A percentile compares a stretch with the other conserved stretches of the same genome.
These are phyloP conservation scores for Aptenodytes forsteri DNA, from an alignment of 2,113 vertebrate genomes.

Conservation along the genomic window DNA sequence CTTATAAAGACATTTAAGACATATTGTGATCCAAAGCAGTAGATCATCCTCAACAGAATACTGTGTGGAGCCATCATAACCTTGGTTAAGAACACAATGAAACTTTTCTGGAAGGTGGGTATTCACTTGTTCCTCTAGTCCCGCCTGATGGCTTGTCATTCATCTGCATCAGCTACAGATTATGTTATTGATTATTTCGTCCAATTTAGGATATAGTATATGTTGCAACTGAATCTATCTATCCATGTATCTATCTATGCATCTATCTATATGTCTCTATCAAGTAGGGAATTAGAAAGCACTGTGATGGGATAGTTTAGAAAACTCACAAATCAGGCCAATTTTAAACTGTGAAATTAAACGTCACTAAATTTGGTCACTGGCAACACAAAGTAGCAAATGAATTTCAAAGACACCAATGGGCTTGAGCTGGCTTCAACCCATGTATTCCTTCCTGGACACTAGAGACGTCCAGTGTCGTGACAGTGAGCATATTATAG, in stretches of 20 bases:
- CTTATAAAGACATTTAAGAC: not conserved
- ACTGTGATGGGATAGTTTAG: not conserved
- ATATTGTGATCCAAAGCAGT: not conserved
- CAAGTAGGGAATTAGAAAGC: not conserved
- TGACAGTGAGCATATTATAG: not conserved
- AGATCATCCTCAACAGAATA: not conserved
- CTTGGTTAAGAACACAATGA: not conserved
- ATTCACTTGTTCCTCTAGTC: not conserved
- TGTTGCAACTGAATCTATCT: not conserved
- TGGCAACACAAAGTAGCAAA: not conserved
- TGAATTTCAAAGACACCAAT: not conserved
- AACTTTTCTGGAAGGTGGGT: not conserved
- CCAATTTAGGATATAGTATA: not conserved
- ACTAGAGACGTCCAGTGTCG: rapidly evolving
- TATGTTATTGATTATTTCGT: not conserved
- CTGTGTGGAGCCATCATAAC: not conserved
- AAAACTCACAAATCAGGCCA: not conserved
- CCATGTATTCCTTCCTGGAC: not conserved
- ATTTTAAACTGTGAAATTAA: not conserved
- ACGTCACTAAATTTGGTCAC: not conserved
- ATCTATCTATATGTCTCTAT: not conserved
- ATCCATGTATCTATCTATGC: not conserved
- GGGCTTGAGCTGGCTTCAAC: not conserved
- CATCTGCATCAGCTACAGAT: not conserved
- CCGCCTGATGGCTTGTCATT: not conserved